Evolutionary conservation across 1,140 invertebrate genomes (phyloP).

Genomic region (Aleiodes sp.): DNA sequence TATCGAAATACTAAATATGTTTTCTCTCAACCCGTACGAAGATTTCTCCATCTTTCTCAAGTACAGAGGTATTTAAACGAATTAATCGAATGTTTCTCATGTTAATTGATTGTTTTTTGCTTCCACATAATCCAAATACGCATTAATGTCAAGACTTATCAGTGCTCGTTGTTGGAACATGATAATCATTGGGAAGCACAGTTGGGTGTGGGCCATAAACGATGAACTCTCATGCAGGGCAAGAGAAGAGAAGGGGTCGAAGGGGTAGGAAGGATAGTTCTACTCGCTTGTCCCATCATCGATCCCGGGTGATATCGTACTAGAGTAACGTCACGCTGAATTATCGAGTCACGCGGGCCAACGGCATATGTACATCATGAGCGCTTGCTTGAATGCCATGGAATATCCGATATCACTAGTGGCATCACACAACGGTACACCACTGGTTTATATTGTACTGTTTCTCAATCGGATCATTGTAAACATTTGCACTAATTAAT

Average conservation of each 20-base stretch:
- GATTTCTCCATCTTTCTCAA: no score
- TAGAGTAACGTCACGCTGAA: constrained; percentile 25
- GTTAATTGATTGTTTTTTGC: no score
- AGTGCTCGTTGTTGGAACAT: constrained; percentile 19
- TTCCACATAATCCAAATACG: neutral
- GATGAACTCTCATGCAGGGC: no score
- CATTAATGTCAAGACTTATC: constrained; percentile 8
- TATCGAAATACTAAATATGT: no score
- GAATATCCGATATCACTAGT: constrained; percentile 12
- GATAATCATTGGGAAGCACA: constrained; percentile 23
- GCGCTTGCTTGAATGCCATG: constrained; percentile 12
- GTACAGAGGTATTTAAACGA: no score
- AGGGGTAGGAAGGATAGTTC: neutral
- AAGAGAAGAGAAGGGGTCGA: no score
- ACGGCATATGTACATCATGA: constrained; percentile 15
- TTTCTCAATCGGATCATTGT: no score
- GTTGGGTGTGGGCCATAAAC: neutral
- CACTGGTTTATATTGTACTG: neutral
- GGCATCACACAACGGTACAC: neutral
- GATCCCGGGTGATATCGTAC: neutral
- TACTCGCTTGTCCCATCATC: constrained; percentile 11
- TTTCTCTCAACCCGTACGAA: no score
- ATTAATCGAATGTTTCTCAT: no score
- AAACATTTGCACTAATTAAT: no score
- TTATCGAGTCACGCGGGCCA: constrained; percentile 21